A percentile compares a stretch with the other conserved stretches of the same genome.
Conservation (phyloP, 1,140 invertebrate genomes). For the Brachionus sp. region DNA sequence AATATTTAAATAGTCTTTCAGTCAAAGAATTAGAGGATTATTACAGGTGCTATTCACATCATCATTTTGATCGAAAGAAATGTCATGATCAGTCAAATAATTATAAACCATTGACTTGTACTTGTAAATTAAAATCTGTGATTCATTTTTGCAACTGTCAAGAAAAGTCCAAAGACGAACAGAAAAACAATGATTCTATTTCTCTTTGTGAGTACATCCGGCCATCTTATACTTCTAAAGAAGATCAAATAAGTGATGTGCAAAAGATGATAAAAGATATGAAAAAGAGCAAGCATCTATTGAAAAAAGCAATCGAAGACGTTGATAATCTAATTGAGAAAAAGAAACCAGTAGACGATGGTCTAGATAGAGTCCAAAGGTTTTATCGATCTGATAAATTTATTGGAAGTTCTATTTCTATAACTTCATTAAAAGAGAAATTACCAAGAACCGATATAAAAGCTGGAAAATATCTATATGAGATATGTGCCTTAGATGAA, state of each 20-base stretch:
- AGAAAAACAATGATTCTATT: background rate
- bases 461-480: background rate
- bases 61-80: background rate
- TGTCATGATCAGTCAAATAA: background rate
- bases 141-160: background rate
- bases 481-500: background rate
- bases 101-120: background rate
- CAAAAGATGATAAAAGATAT: background rate
- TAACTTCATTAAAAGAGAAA: background rate
- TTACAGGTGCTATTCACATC: slow-evolving; percentile 27
- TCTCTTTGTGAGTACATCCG: background rate
- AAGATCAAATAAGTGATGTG: background rate
- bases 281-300: background rate
- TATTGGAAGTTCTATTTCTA: slow-evolving; percentile 28
- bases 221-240: slow-evolving; percentile 13
- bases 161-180: background rate
- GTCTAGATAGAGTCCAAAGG: background rate
- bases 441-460: slow-evolving; percentile 37
- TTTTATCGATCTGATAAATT: slow-evolving; percentile 39
- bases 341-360: background rate
- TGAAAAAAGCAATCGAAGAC: slow-evolving; percentile 16
- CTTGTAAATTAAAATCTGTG: background rate
- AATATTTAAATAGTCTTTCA: background rate
- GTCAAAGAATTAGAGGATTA: slow-evolving; percentile 13
- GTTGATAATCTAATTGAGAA: background rate